Percentiles rank a stretch among this genome's conserved stretches.
phyloP scores from a whole-genome alignment of 2,797 vertebrate genomes.

The Fratercula arctica region DNA sequence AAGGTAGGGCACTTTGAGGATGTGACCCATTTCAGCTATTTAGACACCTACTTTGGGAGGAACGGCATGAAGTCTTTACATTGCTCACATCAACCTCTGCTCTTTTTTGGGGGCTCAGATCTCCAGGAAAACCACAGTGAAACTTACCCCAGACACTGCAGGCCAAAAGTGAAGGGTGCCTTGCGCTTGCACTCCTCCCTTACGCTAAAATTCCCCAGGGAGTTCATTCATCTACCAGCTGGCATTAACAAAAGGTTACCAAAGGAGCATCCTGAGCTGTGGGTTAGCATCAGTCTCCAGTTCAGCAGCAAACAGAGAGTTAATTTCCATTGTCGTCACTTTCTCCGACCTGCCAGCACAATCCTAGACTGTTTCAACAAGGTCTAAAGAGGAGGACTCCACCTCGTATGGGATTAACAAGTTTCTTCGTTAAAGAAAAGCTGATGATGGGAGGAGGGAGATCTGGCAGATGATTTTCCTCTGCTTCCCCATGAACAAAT shows the following conservation, averaged over 20 bases:
- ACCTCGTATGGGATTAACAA: background rate
- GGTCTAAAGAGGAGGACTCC: background rate
- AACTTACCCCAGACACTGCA: background rate
- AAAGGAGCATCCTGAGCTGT: background rate
- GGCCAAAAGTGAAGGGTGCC: background rate
- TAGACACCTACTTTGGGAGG: background rate
- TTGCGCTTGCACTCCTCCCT: background rate
- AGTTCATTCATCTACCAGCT: background rate
- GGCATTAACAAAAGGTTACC: background rate
- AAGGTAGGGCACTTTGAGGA: background rate
- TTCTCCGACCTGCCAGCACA: background rate
- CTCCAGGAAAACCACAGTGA: background rate
- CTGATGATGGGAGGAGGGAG: background rate
- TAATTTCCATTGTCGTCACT: background rate
- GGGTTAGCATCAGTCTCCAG: background rate
- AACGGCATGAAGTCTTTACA: background rate
- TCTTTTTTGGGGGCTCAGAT: background rate
- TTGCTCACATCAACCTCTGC: background rate
- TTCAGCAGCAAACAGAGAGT: background rate
- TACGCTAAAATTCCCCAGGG: accelerated
- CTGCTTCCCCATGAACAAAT: background rate
- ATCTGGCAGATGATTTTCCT: background rate
- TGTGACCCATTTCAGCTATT: background rate
- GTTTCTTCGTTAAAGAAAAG: background rate
- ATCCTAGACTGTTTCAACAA: background rate